Base-by-base conservation (phyloP, 2,888 invertebrate genomes). In the Phorcus lineatus region DNA sequence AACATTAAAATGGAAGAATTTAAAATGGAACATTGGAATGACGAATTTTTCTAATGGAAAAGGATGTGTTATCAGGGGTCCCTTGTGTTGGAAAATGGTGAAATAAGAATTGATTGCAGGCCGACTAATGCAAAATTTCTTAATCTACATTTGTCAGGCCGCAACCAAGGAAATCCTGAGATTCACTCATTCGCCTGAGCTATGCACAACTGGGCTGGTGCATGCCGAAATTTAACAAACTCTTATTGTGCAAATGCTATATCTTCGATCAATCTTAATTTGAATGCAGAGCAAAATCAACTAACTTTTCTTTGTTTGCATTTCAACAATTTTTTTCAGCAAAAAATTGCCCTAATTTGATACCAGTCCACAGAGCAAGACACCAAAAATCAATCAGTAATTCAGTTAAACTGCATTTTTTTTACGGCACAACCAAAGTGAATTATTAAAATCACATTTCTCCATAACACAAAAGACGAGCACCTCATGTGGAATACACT, bases 191-290 rank as follows among this genome's bases (percentile, higher is more conserved):
- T 28, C 17, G 16, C 24, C 19, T 13, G 16, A 13, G 28, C 13
- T 2, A 62, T 62, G 62, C 62, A 24, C 13, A 62, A 62, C 28
- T 13, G 28, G 2, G 13, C 4, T 11, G 3, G 62, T 28, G 28
- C 62, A 62, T 24, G 62, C 62, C 28, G 62, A 28, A 28, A 62
- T 62, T 62, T 24, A 62, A 28, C 62, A 62, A 62, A 24, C 16
- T 28, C 28, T 24, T 28, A 28, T 28, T 62, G 24, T 62, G 62
- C 28, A 28, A 62, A 62, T 28, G 28, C 28, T 28, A 62, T 62
- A 62, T 28, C 62, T 62, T 24, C 28, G 28, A 62, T 62, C 62
- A 62, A 62, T 62, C 62, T 62, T 62, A 24, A 62, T 62, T 62
- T 62, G 28, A 62, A 62, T 62, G 62, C 28, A 17, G 28, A 62